Conservation (phyloP, 1,140 invertebrate species). For the Pseudachorutes palmiensis region DNA sequence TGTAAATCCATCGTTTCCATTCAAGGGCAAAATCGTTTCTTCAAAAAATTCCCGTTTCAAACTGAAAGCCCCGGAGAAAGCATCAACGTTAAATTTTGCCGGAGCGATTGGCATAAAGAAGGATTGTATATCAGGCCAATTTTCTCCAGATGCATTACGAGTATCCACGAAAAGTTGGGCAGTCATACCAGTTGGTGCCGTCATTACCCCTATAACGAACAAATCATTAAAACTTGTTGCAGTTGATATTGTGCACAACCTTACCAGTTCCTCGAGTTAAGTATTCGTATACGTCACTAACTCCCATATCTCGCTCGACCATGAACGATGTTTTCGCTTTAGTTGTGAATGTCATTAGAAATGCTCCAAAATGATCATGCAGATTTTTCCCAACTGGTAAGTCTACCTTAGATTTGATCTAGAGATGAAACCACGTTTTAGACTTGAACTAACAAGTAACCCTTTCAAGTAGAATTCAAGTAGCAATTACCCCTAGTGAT, state of each 20-base stretch:
- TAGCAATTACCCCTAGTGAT: not conserved
- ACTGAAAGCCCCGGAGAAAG: constrained; percentile 1
- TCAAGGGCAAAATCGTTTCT: constrained; percentile 9
- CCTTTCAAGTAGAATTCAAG: not conserved
- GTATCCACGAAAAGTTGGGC: not conserved
- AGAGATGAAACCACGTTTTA: not conserved
- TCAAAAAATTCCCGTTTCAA: constrained; percentile 14
- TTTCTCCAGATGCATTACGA: not conserved
- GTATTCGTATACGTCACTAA: not conserved
- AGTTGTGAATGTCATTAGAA: not conserved
- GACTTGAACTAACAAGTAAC: not conserved
- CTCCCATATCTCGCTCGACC: not conserved
- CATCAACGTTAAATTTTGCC: not conserved
- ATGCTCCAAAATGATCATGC: constrained; percentile 6
- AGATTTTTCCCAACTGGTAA: constrained; percentile 19
- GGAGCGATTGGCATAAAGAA: not conserved
- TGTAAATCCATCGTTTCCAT: constrained; percentile 18
- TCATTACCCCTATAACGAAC: not conserved
- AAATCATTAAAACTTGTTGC: not conserved
- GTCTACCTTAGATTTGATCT: constrained; percentile 10
- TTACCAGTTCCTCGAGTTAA: not conserved
- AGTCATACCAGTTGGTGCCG: not conserved
- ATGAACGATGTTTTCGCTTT: not conserved
- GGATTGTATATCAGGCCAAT: not conserved
- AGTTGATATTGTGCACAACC: not conserved